Evolutionary conservation across 2,113 vertebrate species (phyloP).

Genomic region (Miniopterus natalensis): DNA sequence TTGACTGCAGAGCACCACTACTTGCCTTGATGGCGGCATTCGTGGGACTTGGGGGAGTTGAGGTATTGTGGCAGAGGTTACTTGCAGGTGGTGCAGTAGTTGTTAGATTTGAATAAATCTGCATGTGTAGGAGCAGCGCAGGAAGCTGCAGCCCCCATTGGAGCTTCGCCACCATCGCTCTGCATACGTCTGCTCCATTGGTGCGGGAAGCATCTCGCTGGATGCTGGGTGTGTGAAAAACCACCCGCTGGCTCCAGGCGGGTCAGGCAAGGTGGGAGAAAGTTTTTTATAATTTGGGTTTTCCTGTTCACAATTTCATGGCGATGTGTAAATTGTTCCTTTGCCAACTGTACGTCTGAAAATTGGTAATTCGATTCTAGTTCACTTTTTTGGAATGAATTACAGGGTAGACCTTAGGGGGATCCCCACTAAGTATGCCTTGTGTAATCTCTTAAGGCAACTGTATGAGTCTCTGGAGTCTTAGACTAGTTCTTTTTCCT

Average conservation of each 20-base stretch:
- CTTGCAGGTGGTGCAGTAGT: conserved; percentile 57
- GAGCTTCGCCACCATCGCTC: background rate
- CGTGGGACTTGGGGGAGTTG: conserved; percentile 77
- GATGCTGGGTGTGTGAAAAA: background rate
- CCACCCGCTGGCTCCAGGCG: too few relatives aligned
- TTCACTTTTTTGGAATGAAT: background rate
- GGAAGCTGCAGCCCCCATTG: background rate
- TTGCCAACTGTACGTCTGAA: background rate
- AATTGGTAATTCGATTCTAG: background rate
- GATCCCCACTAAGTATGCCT: background rate
- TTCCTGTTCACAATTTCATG: background rate
- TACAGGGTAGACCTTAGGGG: background rate
- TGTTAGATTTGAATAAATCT: conserved; percentile 85
- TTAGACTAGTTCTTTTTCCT: background rate
- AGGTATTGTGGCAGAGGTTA: conserved; percentile 74
- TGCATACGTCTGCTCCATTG: rapidly evolving
- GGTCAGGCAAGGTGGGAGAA: background rate
- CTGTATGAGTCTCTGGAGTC: background rate
- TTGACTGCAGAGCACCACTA: conserved; percentile 85
- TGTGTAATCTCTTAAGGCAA: background rate
- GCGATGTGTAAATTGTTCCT: background rate
- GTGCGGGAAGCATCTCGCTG: too few relatives aligned
- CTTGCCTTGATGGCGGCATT: conserved; percentile 81
- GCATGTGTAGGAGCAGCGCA: background rate
- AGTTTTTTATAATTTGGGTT: background rate